A percentile compares a stretch with the other conserved stretches of the same genome.
Conservation (phyloP, 1,140 invertebrate genomes). For the Drosophila prosaltans region DNA sequence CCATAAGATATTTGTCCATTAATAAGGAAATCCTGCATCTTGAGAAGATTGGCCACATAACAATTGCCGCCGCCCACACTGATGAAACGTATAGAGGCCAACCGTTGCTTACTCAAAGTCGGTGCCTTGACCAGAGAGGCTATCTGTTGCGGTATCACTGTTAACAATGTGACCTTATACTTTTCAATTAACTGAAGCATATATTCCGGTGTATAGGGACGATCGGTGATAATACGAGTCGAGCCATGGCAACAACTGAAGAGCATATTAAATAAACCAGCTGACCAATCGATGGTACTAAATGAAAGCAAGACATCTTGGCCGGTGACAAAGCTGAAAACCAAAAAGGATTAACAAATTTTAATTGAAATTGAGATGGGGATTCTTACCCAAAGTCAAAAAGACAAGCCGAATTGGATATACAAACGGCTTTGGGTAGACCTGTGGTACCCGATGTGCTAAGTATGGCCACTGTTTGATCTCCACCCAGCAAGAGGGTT, state of each 20-base stretch:
- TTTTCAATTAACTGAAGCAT: constrained; percentile 73
- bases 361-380: too few relatives aligned
- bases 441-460: constrained; percentile 90
- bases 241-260: constrained; percentile 71
- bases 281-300: constrained; percentile 77
- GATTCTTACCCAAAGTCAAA: constrained; percentile 72
- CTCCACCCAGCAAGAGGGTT: constrained; percentile 61
- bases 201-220: constrained; percentile 70
- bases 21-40: constrained; percentile 65
- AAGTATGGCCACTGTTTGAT: constrained; percentile 81
- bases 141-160: constrained; percentile 69
- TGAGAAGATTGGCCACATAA: constrained; percentile 70
- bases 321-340: constrained; percentile 68
- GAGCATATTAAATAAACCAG: constrained; percentile 75
- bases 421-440: constrained; percentile 89
- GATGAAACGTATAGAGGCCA: constrained; percentile 63
- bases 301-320: constrained; percentile 78
- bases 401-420: constrained; percentile 85
- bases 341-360: neutral
- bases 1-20: constrained; percentile 73
- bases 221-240: constrained; percentile 73
- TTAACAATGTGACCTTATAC: constrained; percentile 71
- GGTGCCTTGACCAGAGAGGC: constrained; percentile 63
- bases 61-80: constrained; percentile 74
- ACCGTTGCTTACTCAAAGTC: constrained; percentile 57